Evolutionary conservation across 2,888 invertebrate genomes (phyloP).

Genomic region (Diabrotica balteata): DNA sequence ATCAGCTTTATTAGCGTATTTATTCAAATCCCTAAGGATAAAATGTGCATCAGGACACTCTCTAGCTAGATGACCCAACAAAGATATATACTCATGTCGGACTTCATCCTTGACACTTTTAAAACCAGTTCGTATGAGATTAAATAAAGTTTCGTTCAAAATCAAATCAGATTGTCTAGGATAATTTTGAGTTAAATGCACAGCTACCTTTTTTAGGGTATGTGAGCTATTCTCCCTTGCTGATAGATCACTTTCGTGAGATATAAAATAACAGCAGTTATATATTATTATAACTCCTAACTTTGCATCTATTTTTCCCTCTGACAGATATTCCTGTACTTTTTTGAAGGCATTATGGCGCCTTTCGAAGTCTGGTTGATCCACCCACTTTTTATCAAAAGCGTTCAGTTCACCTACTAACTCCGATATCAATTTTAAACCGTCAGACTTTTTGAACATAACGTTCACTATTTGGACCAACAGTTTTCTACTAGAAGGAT

Average conservation of each 20-base stretch:
- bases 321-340: conserved; percentile 66
- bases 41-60: conserved; percentile 76
- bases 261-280: conserved; percentile 82
- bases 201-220: conserved; percentile 74
- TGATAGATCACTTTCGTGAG: conserved; percentile 83
- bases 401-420: conserved; percentile 80
- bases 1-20: conserved; percentile 74
- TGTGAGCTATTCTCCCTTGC: conserved; percentile 79
- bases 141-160: conserved; percentile 76
- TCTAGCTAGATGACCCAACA: conserved; percentile 79
- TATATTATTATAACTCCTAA: conserved; percentile 77
- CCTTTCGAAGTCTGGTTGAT: conserved; percentile 89
- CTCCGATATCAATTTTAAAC: conserved; percentile 60
- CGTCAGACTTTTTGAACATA: conserved; percentile 64
- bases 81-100: conserved; percentile 78
- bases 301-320: conserved; percentile 67
- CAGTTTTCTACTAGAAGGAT: conserved; percentile 72
- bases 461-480: conserved; percentile 70
- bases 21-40: conserved; percentile 74
- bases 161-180: conserved; percentile 70
- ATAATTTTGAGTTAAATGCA: conserved; percentile 68
- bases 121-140: conserved; percentile 75
- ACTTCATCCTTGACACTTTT: conserved; percentile 74
- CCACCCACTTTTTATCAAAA: conserved; percentile 86
- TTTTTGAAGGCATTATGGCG: conserved; percentile 80